Base-by-base conservation (phyloP, 2,888 invertebrate species). In the Physocephala rufipes region DNA sequence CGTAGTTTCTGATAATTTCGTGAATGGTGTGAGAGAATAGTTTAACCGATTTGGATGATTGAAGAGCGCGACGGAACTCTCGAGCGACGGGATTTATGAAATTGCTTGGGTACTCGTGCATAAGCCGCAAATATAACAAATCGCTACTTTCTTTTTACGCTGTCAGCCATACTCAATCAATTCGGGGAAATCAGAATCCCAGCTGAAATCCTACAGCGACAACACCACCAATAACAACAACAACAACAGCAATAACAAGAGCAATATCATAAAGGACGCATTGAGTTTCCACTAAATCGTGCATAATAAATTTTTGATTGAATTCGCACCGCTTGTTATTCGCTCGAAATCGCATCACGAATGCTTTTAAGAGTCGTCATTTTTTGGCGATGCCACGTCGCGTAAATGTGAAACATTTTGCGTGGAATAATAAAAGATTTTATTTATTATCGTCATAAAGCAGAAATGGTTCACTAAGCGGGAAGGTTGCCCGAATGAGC, bases 261-360 rank as follows among this genome's bases (percentile, higher is more conserved):
- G 12, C 19, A 47, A 47, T 5, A 53, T 15, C 53, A 58, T 21
- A 15, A 28, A 59, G 30, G 12, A 30, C 36, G n/a, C 49, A 49
- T 3, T n/a, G 15, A 49, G n/a, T 49, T 15, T 2, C 7, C 36
- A 15, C 36, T 13, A 59, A 59, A 59, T 59, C 59, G 30, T n/a
- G 16, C n/a, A 26, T 59, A 59, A 59, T 59, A 59, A 59, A 59
- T 30, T 59, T 36, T 36, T 59, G 59, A 59, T 59, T 59, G 59
- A 26, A 30, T 59, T 59, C 49, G 15, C 49, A 19, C 19, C 15
- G 49, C 19, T 49, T 49, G 19, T 49, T 9, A 36, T 36, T 36
- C 36, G 36, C 36, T 36, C 36, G 36, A 36, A 9, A 4, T 36
- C 36, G 36, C 36, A 49, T 49, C 16, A 3, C 19, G 49, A 4